phyloP scores from a whole-genome alignment of 1,140 invertebrate species.

The Bombyx mandarina region DNA sequence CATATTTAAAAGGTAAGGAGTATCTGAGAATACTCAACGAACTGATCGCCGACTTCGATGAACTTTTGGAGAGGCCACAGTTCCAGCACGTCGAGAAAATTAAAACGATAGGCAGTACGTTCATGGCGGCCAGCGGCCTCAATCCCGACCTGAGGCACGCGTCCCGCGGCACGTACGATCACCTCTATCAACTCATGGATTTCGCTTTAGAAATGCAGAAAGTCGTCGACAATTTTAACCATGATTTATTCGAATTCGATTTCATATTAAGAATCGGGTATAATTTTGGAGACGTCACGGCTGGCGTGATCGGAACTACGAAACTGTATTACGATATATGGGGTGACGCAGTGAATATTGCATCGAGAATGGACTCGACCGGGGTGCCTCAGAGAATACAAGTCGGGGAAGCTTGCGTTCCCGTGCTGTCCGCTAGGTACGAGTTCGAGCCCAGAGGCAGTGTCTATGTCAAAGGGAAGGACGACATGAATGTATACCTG shows the following conservation, averaged over 20 bases:
- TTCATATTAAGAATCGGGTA: slow-evolving; percentile 90
- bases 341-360: slow-evolving; percentile 98
- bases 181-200: slow-evolving; percentile 89
- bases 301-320: slow-evolving; percentile 96
- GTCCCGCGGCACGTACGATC: slow-evolving; percentile 77
- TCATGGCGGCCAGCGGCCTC: slow-evolving; percentile 97
- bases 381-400: slow-evolving; percentile 90
- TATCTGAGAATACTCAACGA: slow-evolving; percentile 96
- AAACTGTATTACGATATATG: slow-evolving; percentile 98
- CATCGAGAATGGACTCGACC: slow-evolving; percentile 95
- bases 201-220: slow-evolving; percentile 91
- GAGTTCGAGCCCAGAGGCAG: slow-evolving; percentile 87
- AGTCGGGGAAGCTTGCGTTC: slow-evolving; percentile 82
- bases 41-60: slow-evolving; percentile 95
- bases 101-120: slow-evolving; percentile 97
- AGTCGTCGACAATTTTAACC: slow-evolving; percentile 90
- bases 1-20: slow-evolving; percentile 92
- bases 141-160: slow-evolving; percentile 81
- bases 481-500: slow-evolving; percentile 92
- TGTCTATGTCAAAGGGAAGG: slow-evolving; percentile 96
- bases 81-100: slow-evolving; percentile 96
- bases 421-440: slow-evolving; percentile 78
- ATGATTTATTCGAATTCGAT: slow-evolving; percentile 90
- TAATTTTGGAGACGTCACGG: slow-evolving; percentile 92
- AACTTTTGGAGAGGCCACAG: slow-evolving; percentile 84